Evolutionary conservation across 1,140 invertebrate genomes (phyloP), one percentile per base, ranked within the genome.

Genomic region (Temnothorax nylanderi): DNA sequence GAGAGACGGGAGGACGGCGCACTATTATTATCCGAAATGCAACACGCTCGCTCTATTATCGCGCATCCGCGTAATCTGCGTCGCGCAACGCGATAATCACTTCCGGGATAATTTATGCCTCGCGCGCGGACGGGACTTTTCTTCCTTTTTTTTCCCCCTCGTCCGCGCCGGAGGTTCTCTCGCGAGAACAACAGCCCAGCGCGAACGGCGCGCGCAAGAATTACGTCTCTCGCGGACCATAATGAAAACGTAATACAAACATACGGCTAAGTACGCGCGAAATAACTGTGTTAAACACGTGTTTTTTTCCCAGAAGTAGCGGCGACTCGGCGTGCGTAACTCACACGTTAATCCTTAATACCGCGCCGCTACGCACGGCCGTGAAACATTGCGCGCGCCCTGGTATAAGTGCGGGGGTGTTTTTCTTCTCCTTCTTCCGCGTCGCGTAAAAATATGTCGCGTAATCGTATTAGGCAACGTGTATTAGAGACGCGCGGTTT

Each of bases 1-100:
- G 13, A 7, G 18, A 44, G 47, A 26, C 26, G 0, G 26, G 26
- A 26, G 26, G 5, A 11, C 10, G 58, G 21, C 26, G 65, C 51
- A 26, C 81, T 86, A 76, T 89, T 86, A 89, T 89, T 86, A 75
- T 58, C 13, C 58, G 74, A 89, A 86, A 74, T 77, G 58, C 72
- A 65, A 77, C 13, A 21, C 26, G 78, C 7, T 56, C 32, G 34
- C 11, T 82, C 72, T 88, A 58, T 85, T 85, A 56, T 26, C 67
- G 37, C 16, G 51, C 47, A 41, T 44, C 51, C 62, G 51, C 34
- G 69, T 16, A 74, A 77, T 74, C 49, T 54, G 18, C 58, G 32
- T 49, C 16, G 60, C 67, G 54, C 34, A n/a, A 32, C 21, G 62
- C 71, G 87, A 84, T 75, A 78, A 85, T 85, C 82, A 78, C 75